Evolutionary conservation across 2,113 vertebrate species (phyloP), one percentile per base, ranked within the genome.

Genomic region (Bufo bufo): DNA sequence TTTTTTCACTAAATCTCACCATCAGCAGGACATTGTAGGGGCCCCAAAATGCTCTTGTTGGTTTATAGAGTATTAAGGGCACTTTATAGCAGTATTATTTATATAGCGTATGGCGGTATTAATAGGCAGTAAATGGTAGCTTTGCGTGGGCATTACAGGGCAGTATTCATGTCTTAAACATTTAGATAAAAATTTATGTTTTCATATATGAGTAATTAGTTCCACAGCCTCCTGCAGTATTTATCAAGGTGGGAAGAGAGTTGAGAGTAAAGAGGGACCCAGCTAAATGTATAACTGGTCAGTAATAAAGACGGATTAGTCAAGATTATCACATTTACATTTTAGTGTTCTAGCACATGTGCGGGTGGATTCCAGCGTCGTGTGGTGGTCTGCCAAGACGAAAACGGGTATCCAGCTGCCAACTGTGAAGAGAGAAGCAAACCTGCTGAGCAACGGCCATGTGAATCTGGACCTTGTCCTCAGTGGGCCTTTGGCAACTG

Each of bases 301-400:
- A 14, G 19, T 45, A 74, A 7, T 74, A 12, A 47, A 47, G 71
- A 47, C 2, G 43, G 16, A 47, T 74, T 10, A 74, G 43, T 16
- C 4, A 72, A 14, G 16, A 16, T 8, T 47, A 0, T 74, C 47
- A 19, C 43, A 50, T 50, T 75, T 20, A 50, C 47, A 19, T 50
- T 49, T 9, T 75, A 99, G 99, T 99, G 99, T 93, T 99, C 99
- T 65, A 99, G 98, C 91, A 99, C 97, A 0, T 99, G 99, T 91
- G 97, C 97, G 0, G 98, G 97, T 20, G 99, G 99, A 16, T 98
- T 97, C 93, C 99, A 99, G 94, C 94, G 98, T n/a, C 97, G 98
- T 0, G 98, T 97, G 0, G 99, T 99, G 43, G 98, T 99, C 58
- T 99, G 99, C 93, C 99, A 99, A 94, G 97, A 99, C 90, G 97